phyloP scores from a whole-genome alignment of 2,888 invertebrate species.

The Lasioglossum marginatum region DNA sequence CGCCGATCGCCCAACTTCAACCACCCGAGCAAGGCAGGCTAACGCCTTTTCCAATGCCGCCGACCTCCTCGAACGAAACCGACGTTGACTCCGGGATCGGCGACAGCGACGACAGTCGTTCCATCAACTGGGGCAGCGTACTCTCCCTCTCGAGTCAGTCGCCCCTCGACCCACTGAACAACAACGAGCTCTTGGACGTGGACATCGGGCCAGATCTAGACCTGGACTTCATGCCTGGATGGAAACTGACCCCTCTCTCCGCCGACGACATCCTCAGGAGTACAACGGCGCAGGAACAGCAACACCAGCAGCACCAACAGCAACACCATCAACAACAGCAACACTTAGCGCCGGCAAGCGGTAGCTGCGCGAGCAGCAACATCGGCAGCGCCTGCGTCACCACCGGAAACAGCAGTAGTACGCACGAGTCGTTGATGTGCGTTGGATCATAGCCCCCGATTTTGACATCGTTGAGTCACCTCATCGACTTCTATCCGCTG shows the following conservation, averaged over 20 bases:
- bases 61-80: constrained; percentile 86
- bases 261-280: constrained; percentile 85
- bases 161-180: constrained; percentile 92
- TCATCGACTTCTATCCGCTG: constrained; percentile 83
- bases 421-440: constrained; percentile 83
- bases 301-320: constrained; percentile 69
- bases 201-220: constrained; percentile 88
- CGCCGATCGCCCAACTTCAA: constrained; percentile 83
- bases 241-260: constrained; percentile 85
- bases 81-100: constrained; percentile 92
- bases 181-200: constrained; percentile 90
- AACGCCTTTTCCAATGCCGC: constrained; percentile 84
- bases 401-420: constrained; percentile 74
- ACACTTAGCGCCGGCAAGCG: constrained; percentile 62
- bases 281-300: constrained; percentile 76
- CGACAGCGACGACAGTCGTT: constrained; percentile 88
- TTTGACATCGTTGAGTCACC: constrained; percentile 82
- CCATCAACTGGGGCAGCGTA: constrained; percentile 97
- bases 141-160: constrained; percentile 94
- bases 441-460: constrained; percentile 84
- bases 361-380: constrained; percentile 68
- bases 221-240: constrained; percentile 87
- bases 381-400: constrained; percentile 68
- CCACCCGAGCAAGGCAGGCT: constrained; percentile 82
- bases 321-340: constrained; percentile 67